These are phyloP conservation scores for Hanleya hanleyi DNA, from an alignment of 2,888 invertebrate species.

Conservation along the genomic window DNA sequence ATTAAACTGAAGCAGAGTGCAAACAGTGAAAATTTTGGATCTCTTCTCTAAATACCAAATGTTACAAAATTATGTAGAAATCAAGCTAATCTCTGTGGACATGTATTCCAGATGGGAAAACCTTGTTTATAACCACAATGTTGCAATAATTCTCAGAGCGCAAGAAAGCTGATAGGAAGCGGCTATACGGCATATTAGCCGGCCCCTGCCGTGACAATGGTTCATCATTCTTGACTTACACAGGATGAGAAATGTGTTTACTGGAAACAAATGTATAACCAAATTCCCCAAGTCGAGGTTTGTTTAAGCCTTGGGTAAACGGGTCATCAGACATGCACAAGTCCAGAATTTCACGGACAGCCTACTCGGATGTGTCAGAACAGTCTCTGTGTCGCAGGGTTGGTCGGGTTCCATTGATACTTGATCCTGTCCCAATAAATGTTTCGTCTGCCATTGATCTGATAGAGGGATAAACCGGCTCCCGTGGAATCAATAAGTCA, in stretches of 20 bases:
- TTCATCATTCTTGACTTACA: conserved; percentile 1
- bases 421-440: conserved; percentile 6
- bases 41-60: too few relatives aligned
- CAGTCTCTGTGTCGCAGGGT: neutral
- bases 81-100: too few relatives aligned
- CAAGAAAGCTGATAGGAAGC: too few relatives aligned
- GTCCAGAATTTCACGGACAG: neutral
- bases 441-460: conserved; percentile 1
- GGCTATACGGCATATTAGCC: too few relatives aligned
- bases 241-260: neutral
- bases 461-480: neutral
- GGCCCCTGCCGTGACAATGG: too few relatives aligned
- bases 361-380: neutral
- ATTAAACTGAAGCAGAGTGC: too few relatives aligned
- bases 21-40: too few relatives aligned
- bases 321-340: neutral
- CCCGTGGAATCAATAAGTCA: neutral
- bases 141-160: too few relatives aligned
- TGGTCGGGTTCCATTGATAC: neutral
- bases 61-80: too few relatives aligned
- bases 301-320: neutral
- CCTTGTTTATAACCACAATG: too few relatives aligned
- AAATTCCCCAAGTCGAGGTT: neutral
- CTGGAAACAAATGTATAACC: neutral
- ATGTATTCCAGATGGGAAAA: too few relatives aligned